Percentiles rank a stretch among this genome's conserved stretches.
These are phyloP conservation scores for Phengaris arion DNA, from an alignment of 2,888 invertebrate genomes.

Conservation along the genomic window DNA sequence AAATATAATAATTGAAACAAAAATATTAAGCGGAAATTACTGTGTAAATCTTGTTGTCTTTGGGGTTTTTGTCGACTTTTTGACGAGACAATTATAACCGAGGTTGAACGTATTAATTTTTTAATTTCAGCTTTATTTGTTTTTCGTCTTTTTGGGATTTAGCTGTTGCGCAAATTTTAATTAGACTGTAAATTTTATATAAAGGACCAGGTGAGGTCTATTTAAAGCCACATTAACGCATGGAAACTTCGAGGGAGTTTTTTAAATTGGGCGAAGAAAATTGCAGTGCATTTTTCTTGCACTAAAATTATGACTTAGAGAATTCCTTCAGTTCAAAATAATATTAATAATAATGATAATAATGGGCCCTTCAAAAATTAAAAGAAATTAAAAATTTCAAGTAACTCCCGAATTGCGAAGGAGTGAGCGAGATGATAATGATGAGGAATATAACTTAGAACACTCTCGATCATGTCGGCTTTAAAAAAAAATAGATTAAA, in stretches of 20 bases:
- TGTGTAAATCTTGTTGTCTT: constrained; percentile 6
- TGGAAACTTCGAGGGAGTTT: too few relatives aligned
- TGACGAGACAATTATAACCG: constrained; percentile 22
- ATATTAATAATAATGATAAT: too few relatives aligned
- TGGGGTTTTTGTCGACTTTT: constrained; percentile 7
- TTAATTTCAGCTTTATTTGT: constrained; percentile 16
- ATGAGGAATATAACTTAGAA: too few relatives aligned
- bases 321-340: too few relatives aligned
- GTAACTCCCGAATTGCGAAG: too few relatives aligned
- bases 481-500: background rate
- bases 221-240: background rate
- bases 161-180: background rate
- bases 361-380: too few relatives aligned
- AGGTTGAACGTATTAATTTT: constrained; percentile 20
- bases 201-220: background rate
- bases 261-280: too few relatives aligned
- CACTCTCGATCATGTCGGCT: too few relatives aligned
- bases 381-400: too few relatives aligned
- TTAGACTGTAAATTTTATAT: constrained; percentile 17
- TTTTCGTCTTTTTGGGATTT: background rate
- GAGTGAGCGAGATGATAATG: too few relatives aligned
- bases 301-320: too few relatives aligned
- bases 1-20: constrained; percentile 14
- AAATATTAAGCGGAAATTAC: background rate
- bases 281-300: too few relatives aligned